These are phyloP conservation scores for Cataglyphis cursor DNA, from an alignment of 2,888 invertebrate genomes.

Conservation along the genomic window DNA sequence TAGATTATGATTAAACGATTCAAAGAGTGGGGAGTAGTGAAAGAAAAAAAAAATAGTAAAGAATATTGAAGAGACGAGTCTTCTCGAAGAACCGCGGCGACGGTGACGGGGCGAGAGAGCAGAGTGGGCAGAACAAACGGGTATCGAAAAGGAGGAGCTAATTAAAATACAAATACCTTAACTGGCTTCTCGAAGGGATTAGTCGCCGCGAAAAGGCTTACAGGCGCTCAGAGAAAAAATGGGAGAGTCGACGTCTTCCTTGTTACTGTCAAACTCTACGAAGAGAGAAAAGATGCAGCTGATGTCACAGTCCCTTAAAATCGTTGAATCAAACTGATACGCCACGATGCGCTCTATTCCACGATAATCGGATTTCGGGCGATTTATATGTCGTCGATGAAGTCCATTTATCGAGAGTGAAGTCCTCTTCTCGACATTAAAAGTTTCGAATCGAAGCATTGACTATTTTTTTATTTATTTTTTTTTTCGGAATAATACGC, in stretches of 20 bases:
- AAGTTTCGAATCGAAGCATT: constrained; percentile 20
- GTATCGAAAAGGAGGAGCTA: constrained; percentile 83
- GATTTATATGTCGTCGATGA: constrained; percentile 71
- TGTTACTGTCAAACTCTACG: constrained; percentile 72
- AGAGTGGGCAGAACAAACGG: constrained; percentile 80
- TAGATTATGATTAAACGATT: constrained; percentile 87
- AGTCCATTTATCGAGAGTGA: constrained; percentile 67
- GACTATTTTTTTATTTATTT: constrained; percentile 12
- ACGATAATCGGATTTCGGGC: constrained; percentile 72
- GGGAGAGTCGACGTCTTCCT: constrained; percentile 69
- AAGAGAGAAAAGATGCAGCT: constrained; percentile 55
- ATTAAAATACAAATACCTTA: constrained; percentile 86
- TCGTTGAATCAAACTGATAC: constrained; percentile 75
- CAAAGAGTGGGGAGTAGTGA: constrained; percentile 73
- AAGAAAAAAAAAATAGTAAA: constrained; percentile 14
- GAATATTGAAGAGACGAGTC: constrained; percentile 35
- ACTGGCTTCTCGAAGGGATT: constrained; percentile 78
- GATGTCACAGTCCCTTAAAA: constrained; percentile 66
- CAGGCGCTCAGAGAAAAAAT: constrained; percentile 60
- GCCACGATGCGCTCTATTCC: constrained; percentile 71
- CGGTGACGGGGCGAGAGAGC: constrained; percentile 32
- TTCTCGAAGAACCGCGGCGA: constrained; percentile 32
- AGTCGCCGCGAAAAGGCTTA: constrained; percentile 69
- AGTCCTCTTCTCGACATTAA: constrained; percentile 52
- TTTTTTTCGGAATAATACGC: constrained; percentile 1